Percentiles rank a stretch among this genome's conserved stretches.
These are phyloP conservation scores for Biston stratarius DNA, from an alignment of 2,888 invertebrate genomes.

Conservation along the genomic window DNA sequence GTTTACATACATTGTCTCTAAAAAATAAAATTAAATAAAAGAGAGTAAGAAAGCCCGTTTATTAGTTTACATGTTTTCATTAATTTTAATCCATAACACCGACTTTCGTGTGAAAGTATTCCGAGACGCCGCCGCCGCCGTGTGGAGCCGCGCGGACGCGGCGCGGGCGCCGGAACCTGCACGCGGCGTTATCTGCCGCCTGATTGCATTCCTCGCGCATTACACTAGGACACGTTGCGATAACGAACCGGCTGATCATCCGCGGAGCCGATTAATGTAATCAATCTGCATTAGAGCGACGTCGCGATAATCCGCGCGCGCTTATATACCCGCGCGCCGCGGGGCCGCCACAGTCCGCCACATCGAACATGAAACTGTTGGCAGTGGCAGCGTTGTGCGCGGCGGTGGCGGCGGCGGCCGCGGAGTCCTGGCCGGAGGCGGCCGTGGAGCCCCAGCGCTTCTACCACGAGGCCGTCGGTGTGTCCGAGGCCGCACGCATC, in stretches of 20 bases:
- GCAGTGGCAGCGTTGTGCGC: background rate
- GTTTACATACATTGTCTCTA: too few relatives aligned
- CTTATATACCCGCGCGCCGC: background rate
- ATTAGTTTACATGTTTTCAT: too few relatives aligned
- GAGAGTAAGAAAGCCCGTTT: too few relatives aligned
- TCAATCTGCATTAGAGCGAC: slow-evolving; percentile 5
- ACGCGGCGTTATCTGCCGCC: too few relatives aligned
- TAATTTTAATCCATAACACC: too few relatives aligned
- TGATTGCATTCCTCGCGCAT: too few relatives aligned
- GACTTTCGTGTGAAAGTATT: too few relatives aligned
- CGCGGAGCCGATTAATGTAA: slow-evolving; percentile 2
- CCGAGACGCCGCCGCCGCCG: too few relatives aligned
- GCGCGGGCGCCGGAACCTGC: too few relatives aligned
- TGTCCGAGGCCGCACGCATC: slow-evolving; percentile 49
- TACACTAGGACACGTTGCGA: background rate
- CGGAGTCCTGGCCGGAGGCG: background rate
- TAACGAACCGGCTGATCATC: background rate
- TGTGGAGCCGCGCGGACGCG: too few relatives aligned
- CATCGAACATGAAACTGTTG: slow-evolving; percentile 4
- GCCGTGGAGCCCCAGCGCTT: slow-evolving; percentile 25
- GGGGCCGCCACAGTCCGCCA: background rate
- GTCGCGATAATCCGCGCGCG: background rate
- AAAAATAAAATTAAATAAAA: too few relatives aligned
- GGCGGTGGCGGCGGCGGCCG: slow-evolving; percentile 2
- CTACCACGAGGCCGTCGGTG: slow-evolving; percentile 50